phyloP scores from a whole-genome alignment of 2,888 invertebrate species.

The Macrophya alboannulata region DNA sequence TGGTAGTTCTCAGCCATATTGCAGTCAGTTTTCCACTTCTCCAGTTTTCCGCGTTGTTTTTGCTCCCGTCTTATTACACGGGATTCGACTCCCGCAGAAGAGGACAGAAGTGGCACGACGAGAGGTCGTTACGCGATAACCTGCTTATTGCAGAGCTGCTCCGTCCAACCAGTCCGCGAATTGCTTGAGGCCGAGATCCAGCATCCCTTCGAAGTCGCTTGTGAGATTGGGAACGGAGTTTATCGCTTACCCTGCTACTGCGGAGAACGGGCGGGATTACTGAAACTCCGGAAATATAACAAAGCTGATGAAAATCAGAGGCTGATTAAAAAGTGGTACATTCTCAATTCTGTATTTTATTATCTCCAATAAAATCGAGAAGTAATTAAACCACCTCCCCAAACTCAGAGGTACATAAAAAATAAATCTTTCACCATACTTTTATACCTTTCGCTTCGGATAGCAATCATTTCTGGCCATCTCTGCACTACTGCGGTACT shows the following conservation, averaged over 20 bases:
- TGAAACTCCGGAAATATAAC: neutral
- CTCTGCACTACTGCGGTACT: constrained; percentile 13
- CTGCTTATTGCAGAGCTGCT: constrained; percentile 43
- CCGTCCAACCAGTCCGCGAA: constrained; percentile 43
- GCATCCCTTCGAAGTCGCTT: constrained; percentile 21
- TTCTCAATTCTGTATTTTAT: neutral
- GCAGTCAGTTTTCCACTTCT: neutral
- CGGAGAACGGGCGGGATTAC: neutral
- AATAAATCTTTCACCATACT: neutral
- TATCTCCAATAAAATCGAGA: neutral
- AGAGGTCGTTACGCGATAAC: constrained; percentile 48
- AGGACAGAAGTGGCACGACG: constrained; percentile 38
- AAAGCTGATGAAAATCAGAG: neutral
- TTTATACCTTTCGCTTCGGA: neutral
- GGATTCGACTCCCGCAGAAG: constrained; percentile 14
- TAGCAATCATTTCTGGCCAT: neutral
- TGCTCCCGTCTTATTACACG: constrained; percentile 37
- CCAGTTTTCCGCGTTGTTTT: constrained; percentile 21
- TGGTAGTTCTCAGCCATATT: neutral
- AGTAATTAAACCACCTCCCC: neutral
- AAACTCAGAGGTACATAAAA: neutral
- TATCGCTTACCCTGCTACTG: constrained; percentile 13
- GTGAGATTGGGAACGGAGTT: constrained; percentile 43
- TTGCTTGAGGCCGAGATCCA: constrained; percentile 14
- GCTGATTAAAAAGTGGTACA: constrained; percentile 24